Base-by-base conservation (phyloP, 2,888 invertebrate species). In the Chalcis sispes region DNA sequence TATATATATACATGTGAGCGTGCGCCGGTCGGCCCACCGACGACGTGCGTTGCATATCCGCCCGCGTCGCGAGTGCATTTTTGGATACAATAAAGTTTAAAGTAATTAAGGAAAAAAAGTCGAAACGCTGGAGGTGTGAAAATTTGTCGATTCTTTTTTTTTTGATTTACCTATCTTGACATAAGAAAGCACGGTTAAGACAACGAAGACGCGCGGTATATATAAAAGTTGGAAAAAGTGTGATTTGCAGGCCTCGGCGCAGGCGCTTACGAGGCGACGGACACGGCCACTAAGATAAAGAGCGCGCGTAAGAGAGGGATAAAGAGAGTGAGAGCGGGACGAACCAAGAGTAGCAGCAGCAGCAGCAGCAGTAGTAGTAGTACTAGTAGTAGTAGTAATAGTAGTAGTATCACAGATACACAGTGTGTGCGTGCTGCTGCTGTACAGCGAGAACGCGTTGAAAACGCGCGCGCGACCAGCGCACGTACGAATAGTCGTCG, bases 401-500 rank as follows among this genome's bases (percentile, higher is more conserved):
- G 42, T 13, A 36, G 7, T 42, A 2, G 13, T 42, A 8, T 42
- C 15, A 2, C 15, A 42, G 32, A 36, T 23, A 32, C 23, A 48
- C 20, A 32, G 40, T 40, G 50, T 23, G 48, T 42, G 42, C 46
- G 18, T 25, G 29, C 32, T 58, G 40, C 18, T 25, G 15, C 2
- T 42, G 15, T 13, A 58, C 48, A 46, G 25, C 48, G 69, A 36
- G 54, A 25, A 61, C 52, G 66, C 61, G 65, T 20, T 32, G n/a
- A 42, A 15, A 29, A 20, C 66, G 65, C 50, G 32, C 56, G 48
- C 29, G 32, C 59, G 23, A 56, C 36, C n/a, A n/a, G n/a, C n/a
- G n/a, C n/a, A 61, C 29, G 46, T 15, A 42, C 42, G 42, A 61
- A n/a, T 46, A 27, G 48, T 67, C 66, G 52, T 40, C 61, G 73